Percentiles rank a stretch among this genome's conserved stretches.
Conservation (phyloP, 2,888 invertebrate species). For the Hofmannophila pseudospretella region DNA sequence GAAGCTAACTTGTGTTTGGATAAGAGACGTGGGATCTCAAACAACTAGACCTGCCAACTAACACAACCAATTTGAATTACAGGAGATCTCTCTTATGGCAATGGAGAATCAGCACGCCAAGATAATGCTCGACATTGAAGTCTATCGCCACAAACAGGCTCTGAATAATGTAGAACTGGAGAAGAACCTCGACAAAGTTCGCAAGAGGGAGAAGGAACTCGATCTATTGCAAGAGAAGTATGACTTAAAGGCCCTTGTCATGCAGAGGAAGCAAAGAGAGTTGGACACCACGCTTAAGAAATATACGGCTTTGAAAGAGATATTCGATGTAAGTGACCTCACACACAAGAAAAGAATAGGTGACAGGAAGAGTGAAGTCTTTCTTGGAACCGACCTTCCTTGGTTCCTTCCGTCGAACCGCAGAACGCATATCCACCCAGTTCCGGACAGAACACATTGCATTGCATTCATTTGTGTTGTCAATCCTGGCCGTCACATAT, state of each 20-base stretch:
- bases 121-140: conserved; percentile 77
- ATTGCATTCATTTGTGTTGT: no score
- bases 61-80: conserved; percentile 11
- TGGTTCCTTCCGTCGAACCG: no score
- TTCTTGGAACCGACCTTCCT: no score
- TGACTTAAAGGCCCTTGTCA: conserved; percentile 40
- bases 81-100: conserved; percentile 74
- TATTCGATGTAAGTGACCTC: conserved; percentile 66
- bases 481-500: no score
- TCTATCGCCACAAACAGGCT: conserved; percentile 54
- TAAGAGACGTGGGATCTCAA: no score
- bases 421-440: no score
- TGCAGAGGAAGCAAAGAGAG: conserved; percentile 60
- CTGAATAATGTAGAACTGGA: conserved; percentile 49
- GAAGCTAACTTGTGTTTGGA: no score
- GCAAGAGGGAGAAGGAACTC: conserved; percentile 52
- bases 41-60: no score
- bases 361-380: no score
- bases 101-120: conserved; percentile 79
- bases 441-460: no score
- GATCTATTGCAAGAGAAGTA: conserved; percentile 46
- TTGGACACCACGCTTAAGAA: conserved; percentile 58
- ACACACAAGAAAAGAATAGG: no score
- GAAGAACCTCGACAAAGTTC: conserved; percentile 40
- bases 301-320: conserved; percentile 43